A percentile compares a stretch with the other conserved stretches of the same genome.
Evolutionary conservation across 2,888 invertebrate species (phyloP).

Genomic region (Neocrepidodera transversa): DNA sequence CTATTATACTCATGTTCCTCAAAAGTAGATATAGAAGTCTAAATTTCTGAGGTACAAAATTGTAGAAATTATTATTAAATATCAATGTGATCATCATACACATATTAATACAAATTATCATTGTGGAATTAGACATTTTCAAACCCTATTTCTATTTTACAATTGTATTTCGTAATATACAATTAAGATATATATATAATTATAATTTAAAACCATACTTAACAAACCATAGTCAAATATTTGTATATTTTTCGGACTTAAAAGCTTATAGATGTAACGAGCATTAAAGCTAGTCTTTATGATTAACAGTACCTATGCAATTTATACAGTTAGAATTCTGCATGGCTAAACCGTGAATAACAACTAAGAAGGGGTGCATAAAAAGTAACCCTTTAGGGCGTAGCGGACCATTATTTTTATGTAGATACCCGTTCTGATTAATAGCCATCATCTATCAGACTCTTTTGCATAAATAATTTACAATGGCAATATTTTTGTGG

Average conservation of each 20-base stretch:
- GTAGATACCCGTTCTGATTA: slow-evolving; percentile 44
- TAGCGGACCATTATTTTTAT: slow-evolving; percentile 45
- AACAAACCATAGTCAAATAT: slow-evolving; percentile 16
- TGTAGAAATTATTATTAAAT: too few relatives aligned
- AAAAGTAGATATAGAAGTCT: too few relatives aligned
- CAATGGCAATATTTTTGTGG: slow-evolving; percentile 30
- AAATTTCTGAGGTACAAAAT: too few relatives aligned
- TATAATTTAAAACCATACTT: not conserved
- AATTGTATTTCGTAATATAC: too few relatives aligned
- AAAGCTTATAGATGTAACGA: slow-evolving; percentile 46
- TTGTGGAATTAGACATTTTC: too few relatives aligned
- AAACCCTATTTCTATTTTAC: too few relatives aligned
- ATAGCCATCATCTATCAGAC: slow-evolving; percentile 40
- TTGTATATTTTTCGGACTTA: slow-evolving; percentile 40
- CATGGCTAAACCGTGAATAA: slow-evolving; percentile 48
- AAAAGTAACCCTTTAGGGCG: slow-evolving; percentile 46
- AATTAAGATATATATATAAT: too few relatives aligned
- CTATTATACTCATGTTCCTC: too few relatives aligned
- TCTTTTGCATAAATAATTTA: slow-evolving; percentile 40
- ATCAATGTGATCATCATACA: too few relatives aligned
- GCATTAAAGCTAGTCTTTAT: slow-evolving; percentile 45
- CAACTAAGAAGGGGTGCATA: slow-evolving; percentile 40
- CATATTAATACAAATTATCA: too few relatives aligned
- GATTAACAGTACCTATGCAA: slow-evolving; percentile 23
- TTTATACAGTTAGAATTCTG: slow-evolving; percentile 35